Evolutionary conservation across 2,113 vertebrate genomes (phyloP).

Genomic region (Otocyon megalotis): DNA sequence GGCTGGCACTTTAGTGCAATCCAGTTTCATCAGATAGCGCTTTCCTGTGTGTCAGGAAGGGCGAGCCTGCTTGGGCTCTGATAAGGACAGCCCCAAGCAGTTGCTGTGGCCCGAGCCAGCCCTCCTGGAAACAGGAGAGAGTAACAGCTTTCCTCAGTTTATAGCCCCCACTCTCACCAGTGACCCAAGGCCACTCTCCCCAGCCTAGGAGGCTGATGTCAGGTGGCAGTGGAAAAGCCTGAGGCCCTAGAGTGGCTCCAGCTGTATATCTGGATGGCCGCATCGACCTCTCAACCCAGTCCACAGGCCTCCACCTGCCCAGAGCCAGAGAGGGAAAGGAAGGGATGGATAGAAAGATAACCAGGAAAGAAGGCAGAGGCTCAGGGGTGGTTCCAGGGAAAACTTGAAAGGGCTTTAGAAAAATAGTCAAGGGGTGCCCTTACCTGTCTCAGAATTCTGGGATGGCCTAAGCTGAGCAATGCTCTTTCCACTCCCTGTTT

Average conservation of each 20-base stretch:
- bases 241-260: not conserved
- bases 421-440: not conserved
- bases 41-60: constrained; percentile 67
- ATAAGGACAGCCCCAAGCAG: not conserved
- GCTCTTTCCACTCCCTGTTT: not conserved
- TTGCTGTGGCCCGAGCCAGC: too few species aligned
- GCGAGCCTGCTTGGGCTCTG: not conserved
- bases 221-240: not conserved
- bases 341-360: not conserved
- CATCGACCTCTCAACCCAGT: not conserved
- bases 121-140: not conserved
- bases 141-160: not conserved
- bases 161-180: too few species aligned
- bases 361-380: not conserved
- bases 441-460: not conserved
- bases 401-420: not conserved
- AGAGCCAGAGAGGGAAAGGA: not conserved
- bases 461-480: not conserved
- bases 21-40: constrained; percentile 54
- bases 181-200: not conserved
- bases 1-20: not conserved
- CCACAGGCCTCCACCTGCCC: not conserved
- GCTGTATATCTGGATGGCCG: not conserved
- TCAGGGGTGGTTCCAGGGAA: not conserved
- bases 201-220: not conserved